Conservation (phyloP, 35 echinoderm and acorn worm genomes). For the Eucidaris tribuloides region DNA sequence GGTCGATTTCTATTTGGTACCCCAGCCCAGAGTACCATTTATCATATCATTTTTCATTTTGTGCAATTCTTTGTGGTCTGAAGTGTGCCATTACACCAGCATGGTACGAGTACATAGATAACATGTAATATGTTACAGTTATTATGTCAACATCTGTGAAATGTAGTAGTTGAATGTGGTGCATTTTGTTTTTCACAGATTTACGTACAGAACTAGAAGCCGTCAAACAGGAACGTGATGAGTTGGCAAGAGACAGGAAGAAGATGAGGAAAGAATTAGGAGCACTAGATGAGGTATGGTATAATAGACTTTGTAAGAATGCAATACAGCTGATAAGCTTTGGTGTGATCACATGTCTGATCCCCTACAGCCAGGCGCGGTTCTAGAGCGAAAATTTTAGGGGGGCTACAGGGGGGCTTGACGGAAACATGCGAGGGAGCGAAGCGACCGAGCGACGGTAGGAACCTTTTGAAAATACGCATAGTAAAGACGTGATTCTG, state of each 20-base stretch:
- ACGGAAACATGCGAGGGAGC: no score
- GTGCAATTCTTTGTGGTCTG: no score
- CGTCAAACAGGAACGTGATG: constrained; percentile 73
- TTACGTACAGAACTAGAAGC: constrained; percentile 50
- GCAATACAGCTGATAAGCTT: neutral
- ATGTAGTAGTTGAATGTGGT: neutral
- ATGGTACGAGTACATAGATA: neutral
- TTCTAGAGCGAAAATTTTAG: no score
- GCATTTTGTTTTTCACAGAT: constrained; percentile 45
- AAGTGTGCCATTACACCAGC: neutral
- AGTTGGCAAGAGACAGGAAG: constrained; percentile 67
- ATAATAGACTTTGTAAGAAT: neutral
- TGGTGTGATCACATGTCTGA: no score
- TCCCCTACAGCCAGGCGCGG: no score
- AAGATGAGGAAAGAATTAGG: constrained; percentile 82
- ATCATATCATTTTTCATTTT: no score
- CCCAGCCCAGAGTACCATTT: no score
- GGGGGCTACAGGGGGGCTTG: no score
- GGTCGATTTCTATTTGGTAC: no score
- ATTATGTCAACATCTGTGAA: neutral
- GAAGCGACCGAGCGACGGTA: no score
- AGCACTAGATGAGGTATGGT: constrained; percentile 83
- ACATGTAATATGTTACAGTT: neutral
- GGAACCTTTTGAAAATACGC: no score
- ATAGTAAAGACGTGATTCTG: no score